Evolutionary conservation across 2,113 vertebrate species (phyloP), one percentile per base, ranked within the genome.

Genomic region (Mesocricetus auratus): DNA sequence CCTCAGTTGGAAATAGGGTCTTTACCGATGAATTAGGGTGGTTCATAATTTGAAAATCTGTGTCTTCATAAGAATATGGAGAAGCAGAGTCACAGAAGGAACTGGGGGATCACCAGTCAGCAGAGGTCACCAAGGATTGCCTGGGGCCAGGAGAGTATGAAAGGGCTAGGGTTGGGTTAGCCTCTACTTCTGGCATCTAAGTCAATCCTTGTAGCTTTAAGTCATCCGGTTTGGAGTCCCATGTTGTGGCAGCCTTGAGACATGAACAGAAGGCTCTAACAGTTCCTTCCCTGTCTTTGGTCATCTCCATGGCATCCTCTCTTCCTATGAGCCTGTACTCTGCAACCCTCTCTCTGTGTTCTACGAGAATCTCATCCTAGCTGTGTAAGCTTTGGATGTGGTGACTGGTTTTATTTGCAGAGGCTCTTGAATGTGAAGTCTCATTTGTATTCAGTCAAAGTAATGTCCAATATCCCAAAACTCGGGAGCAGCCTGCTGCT

Each of bases 1-100:
- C 83, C 62, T 94, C 89, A 88, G 74, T 60, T 97, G 79, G 79
- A 95, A 87, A 86, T 53, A 83, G 24, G 56, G 33, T 66, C 77
- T 94, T 83, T 86, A 24, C 4, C 94, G 56, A 69, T 90, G 33
- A 82, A 73, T 86, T 91, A 69, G 36, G 9, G 10, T 91, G 62
- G 74, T n/a, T 26, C 7, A 36, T 88, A 74, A 56, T 87, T 50
- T 50, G 88, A 39, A 42, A 85, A 45, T 16, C 90, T 15, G 24
- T 79, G 12, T 87, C 53, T 86, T 93, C 45, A 50, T 69, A 93
- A 94, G 73, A 92, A 89, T 78, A 77, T 17, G 16, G 85, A 71
- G 85, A 82, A 89, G 73, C 86, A 24, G 75, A 68, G 58, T 53
- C 33, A 78, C 86, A 93, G 33, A 56, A 12, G 47, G 53, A 78